phyloP scores from a whole-genome alignment of 2,113 vertebrate genomes.

The Microtus ochrogaster region DNA sequence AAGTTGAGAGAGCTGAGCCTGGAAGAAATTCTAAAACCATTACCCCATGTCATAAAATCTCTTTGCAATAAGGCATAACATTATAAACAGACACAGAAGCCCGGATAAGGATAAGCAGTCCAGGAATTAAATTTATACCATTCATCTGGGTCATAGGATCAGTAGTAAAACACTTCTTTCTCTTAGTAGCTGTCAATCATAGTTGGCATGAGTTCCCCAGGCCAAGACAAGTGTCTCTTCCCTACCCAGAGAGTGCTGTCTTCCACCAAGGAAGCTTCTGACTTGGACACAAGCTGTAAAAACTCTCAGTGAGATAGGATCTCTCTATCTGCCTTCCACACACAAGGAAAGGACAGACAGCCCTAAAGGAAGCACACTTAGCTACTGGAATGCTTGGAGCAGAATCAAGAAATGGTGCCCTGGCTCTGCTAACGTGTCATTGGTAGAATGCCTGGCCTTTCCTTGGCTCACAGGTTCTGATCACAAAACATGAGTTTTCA shows the following conservation, averaged over 20 bases:
- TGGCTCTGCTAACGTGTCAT: background rate
- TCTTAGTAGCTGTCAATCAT: constrained; percentile 15
- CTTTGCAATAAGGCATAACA: constrained; percentile 45
- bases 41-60: constrained; percentile 25
- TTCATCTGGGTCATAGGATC: constrained; percentile 16
- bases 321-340: background rate
- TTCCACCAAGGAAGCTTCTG: constrained; percentile 40
- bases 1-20: background rate
- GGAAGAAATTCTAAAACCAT: constrained; percentile 36
- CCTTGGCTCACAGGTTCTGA: background rate
- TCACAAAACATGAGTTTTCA: constrained; percentile 6
- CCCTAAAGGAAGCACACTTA: background rate
- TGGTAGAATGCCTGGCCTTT: background rate
- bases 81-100: constrained; percentile 55
- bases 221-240: background rate
- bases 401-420: background rate
- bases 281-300: constrained; percentile 34
- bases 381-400: background rate
- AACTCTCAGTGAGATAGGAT: background rate
- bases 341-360: background rate
- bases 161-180: constrained; percentile 18
- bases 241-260: background rate
- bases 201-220: background rate
- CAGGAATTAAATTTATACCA: constrained; percentile 44
- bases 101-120: background rate